Conservation (phyloP, 1,140 invertebrate genomes). For the Cyrtorhinus lividipennis region DNA sequence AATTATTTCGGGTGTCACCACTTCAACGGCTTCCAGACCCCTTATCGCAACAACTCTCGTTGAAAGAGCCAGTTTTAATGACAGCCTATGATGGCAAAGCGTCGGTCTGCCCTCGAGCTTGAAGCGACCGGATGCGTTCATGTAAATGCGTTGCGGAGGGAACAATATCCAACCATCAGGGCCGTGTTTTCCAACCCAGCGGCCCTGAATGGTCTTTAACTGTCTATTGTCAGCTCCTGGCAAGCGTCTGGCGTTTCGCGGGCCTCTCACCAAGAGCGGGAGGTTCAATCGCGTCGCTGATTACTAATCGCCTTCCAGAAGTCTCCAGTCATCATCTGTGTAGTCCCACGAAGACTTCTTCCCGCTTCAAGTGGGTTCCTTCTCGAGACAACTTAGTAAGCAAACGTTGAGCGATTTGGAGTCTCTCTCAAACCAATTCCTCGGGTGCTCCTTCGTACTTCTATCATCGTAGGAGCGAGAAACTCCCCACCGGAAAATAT, state of each 20-base stretch:
- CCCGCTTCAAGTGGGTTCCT: too few relatives aligned
- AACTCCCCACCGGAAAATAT: too few relatives aligned
- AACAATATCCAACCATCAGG: neutral
- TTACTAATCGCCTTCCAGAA: neutral
- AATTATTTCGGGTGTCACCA: too few relatives aligned
- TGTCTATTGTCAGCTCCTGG: neutral
- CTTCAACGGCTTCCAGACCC: neutral
- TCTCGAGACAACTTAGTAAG: too few relatives aligned
- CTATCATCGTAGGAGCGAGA: too few relatives aligned
- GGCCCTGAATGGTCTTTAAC: neutral
- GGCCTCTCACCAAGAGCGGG: neutral
- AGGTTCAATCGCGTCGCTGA: neutral
- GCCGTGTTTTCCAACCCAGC: neutral
- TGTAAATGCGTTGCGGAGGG: neutral
- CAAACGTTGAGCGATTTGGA: too few relatives aligned
- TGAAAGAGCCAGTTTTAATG: neutral
- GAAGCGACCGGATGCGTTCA: neutral
- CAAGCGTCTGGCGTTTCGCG: neutral
- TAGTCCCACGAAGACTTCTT: too few relatives aligned
- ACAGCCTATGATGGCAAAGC: neutral
- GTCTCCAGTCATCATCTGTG: slow-evolving; percentile 1
- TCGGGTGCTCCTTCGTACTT: too few relatives aligned
- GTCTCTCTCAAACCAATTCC: too few relatives aligned
- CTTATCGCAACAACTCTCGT: neutral
- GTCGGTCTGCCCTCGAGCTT: neutral